Base-by-base conservation (phyloP, 2,113 vertebrate species). In the Xiphias gladius region DNA sequence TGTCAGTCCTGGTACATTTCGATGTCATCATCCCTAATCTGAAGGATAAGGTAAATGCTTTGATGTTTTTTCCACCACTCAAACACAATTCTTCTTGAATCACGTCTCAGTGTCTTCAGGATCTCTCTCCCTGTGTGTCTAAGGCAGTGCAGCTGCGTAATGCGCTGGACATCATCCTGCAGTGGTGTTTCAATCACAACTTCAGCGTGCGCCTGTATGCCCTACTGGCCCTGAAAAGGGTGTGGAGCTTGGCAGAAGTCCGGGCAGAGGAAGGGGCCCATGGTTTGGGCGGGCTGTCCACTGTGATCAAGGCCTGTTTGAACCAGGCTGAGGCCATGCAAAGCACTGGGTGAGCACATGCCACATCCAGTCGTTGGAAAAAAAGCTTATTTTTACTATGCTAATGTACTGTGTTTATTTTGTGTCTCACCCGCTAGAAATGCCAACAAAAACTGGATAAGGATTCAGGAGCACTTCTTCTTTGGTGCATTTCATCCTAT, bases 401-500 rank as follows among this genome's bases (percentile, higher is more conserved):
- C 32, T 35, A 6, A 35, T 35, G 32, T 3, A 35, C 3, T 82
- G 46, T 57, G 3, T 62, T 48, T 26, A 67, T 35, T 73, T 76
- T 14, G 10, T 69, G 14, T 85, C n/a, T 69, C n/a, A 10, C 30
- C 12, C 1, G 89, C 64, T 69, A 99, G 97, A 88, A 99, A 98
- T 83, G 97, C 97, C 32, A 95, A 90, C 91, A 99, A 96, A 91
- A 99, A 99, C 84, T 99, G 98, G 98, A 95, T 92, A 1, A 96
- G 96, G 90, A 98, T 99, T 88, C 98, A 99, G 80, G 97, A 99
- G 26, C 97, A 99, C 75, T 99, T 99, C 89, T 99, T 99, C 88
- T 99, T 99, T 84, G 93, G 95, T 43, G 69, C 89, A 0, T 98
- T 99, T 84, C 95, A 97, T 86, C 97, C 97, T 0, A 78, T 97